Evolutionary conservation across 2,888 invertebrate species (phyloP).

Genomic region (Strigamia transsilvanica): DNA sequence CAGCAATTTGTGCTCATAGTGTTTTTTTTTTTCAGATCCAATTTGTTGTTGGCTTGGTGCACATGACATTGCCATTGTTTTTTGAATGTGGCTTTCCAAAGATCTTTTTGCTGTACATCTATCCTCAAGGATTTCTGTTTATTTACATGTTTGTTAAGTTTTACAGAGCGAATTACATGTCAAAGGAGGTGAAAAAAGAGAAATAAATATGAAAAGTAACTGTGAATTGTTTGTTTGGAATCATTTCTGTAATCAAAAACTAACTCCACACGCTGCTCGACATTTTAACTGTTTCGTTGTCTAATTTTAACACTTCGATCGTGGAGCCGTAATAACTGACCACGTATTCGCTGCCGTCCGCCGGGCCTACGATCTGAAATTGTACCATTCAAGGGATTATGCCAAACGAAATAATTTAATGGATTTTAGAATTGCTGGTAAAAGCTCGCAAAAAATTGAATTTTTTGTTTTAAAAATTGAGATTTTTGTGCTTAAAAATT

Average conservation of each 20-base stretch:
- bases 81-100: background rate
- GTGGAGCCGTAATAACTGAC: constrained; percentile 93
- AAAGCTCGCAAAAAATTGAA: too few species aligned
- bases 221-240: background rate
- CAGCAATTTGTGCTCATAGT: too few species aligned
- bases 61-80: background rate
- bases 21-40: background rate
- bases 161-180: background rate
- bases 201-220: too few species aligned
- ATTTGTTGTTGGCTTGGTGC: background rate
- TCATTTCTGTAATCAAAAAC: background rate
- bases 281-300: constrained; percentile 81
- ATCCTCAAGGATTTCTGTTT: background rate
- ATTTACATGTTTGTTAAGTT: constrained; percentile 9
- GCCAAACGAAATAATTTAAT: too few species aligned
- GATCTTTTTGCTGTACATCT: background rate
- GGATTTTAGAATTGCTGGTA: too few species aligned
- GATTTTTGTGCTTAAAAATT: too few species aligned
- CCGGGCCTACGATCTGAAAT: constrained; percentile 76
- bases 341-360: constrained; percentile 93
- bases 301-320: constrained; percentile 79
- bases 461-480: too few species aligned
- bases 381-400: background rate
- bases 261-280: constrained; percentile 18
- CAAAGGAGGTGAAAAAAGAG: too few species aligned